Evolutionary conservation across 2,888 invertebrate genomes (phyloP), one percentile per base, ranked within the genome.

Genomic region (Protodeltote pygarga): DNA sequence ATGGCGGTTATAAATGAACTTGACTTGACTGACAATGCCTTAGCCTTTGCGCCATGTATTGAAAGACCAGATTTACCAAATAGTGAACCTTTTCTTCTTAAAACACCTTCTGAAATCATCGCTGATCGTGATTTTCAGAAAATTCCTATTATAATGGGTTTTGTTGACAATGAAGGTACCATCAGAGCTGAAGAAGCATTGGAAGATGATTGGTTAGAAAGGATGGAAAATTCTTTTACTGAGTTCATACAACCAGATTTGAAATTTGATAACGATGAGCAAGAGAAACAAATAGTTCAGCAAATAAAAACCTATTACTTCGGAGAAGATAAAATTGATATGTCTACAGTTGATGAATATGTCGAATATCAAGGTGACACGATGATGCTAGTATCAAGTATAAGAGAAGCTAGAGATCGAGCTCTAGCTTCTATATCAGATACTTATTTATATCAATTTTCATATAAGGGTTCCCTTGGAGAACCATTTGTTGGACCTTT

Each of bases 41-140:
- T 89, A 23, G 84, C 87, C 6, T 91, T 91, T 71, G 80, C 89
- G 17, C 91, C 92, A 10, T 91, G 92, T 46, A 16, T 91, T n/a
- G 91, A 91, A 68, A 83, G 58, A 34, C 60, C 70, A 19, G 57
- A 64, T 14, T 65, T 86, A 31, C 71, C 70, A 29, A 65, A 54
- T 4, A 72, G 63, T 1, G 71, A 72, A 23, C 75, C 85, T 5
- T 84, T 91, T 33, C 60, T 91, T 44, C 46, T 61, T 3, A 82
- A 81, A 65, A 81, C 88, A 9, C 92, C 91, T 0, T 73, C 71
- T 50, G 52, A 81, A 63, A 81, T 75, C 9, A 68, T 91, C 9
- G 47, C 15, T 13, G 68, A 74, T 19, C 78, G 79, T 16, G 75
- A 84, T 3, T 83, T 81, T 37, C 27, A 70, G n/a, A 65, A 75